phyloP scores from a whole-genome alignment of 2,888 invertebrate genomes.

The Neoaliturus tenellus region DNA sequence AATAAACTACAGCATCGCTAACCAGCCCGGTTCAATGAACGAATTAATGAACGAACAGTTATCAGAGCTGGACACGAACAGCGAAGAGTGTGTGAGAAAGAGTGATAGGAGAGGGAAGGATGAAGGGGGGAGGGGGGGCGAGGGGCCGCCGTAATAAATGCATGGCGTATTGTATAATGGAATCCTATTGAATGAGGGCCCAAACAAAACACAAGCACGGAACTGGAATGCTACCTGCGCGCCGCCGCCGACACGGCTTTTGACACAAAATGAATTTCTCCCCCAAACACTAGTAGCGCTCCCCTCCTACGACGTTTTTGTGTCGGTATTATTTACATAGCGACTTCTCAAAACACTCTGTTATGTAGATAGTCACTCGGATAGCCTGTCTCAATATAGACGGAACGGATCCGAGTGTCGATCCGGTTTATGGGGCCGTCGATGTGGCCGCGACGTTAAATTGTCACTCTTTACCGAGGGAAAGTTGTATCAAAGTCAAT shows the following conservation, averaged over 20 bases:
- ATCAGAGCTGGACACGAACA: too few species aligned
- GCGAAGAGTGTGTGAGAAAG: neutral
- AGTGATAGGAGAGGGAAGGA: neutral
- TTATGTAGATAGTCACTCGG: constrained; percentile 17
- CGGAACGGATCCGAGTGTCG: neutral
- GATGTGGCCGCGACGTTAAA: too few species aligned
- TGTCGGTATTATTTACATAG: constrained; percentile 44
- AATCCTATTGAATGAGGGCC: constrained; percentile 50
- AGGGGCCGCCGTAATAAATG: constrained; percentile 31
- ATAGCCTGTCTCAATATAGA: constrained; percentile 17
- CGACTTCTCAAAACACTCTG: constrained; percentile 10
- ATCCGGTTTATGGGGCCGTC: too few species aligned
- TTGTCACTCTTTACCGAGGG: too few species aligned
- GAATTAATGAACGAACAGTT: too few species aligned
- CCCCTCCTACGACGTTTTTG: constrained; percentile 14
- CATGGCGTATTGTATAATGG: constrained; percentile 53
- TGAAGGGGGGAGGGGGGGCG: neutral
- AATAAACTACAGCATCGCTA: too few species aligned
- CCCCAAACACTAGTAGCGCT: constrained; percentile 47
- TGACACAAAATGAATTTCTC: constrained; percentile 55
- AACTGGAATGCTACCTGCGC: constrained; percentile 39
- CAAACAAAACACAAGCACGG: constrained; percentile 44
- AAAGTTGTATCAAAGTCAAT: too few species aligned
- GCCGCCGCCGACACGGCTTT: constrained; percentile 25
- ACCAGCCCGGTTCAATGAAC: too few species aligned